Evolutionary conservation across 1,140 invertebrate genomes (phyloP).

Genomic region (Zaprionus nigranus): DNA sequence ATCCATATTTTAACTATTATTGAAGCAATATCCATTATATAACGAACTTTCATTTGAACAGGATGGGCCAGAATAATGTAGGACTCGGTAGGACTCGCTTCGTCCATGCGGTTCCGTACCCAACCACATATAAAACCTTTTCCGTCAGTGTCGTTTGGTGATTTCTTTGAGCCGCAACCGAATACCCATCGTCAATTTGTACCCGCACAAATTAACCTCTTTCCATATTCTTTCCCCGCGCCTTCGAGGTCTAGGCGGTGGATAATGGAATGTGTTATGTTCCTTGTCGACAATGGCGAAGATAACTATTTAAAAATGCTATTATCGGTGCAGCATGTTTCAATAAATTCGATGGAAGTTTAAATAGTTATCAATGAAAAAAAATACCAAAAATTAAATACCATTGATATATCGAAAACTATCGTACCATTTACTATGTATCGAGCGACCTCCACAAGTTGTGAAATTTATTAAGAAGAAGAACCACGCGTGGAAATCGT

Average conservation of each 20-base stretch:
- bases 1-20: constrained; percentile 13
- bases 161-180: not conserved
- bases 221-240: not conserved
- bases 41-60: constrained; percentile 33
- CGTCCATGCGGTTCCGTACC: not conserved
- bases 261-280: not conserved
- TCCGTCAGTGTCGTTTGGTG: not conserved
- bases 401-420: not conserved
- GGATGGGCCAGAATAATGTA: constrained; percentile 24
- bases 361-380: not conserved
- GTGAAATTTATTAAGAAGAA: constrained; percentile 13
- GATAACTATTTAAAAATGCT: not conserved
- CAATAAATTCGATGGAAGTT: too few relatives aligned
- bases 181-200: not conserved
- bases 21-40: not conserved
- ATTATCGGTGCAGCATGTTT: not conserved
- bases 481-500: constrained; percentile 47
- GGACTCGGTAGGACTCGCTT: too few relatives aligned
- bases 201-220: not conserved
- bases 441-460: constrained; percentile 16
- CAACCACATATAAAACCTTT: too few relatives aligned
- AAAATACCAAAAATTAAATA: constrained; percentile 7
- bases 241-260: not conserved
- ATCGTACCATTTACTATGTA: constrained; percentile 5
- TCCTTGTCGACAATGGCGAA: not conserved